These are phyloP conservation scores for Clupea harengus DNA, from an alignment of 2,113 vertebrate species.

Conservation along the genomic window DNA sequence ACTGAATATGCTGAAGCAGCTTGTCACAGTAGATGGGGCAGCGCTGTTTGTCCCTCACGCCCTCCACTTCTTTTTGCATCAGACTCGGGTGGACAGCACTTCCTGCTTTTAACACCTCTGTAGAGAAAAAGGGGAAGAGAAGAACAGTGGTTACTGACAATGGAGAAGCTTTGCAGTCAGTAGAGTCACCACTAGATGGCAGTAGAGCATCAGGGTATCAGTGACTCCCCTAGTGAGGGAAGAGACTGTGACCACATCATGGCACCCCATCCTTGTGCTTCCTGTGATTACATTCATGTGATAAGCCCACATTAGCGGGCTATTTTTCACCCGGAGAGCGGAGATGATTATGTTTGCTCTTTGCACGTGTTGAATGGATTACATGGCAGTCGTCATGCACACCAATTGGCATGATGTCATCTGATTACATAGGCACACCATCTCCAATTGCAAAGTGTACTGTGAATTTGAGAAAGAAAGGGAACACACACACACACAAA, in stretches of 20 bases:
- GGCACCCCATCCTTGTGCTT: neutral
- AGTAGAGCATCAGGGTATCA: neutral
- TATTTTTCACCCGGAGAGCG: too few relatives aligned
- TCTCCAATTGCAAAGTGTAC: too few relatives aligned
- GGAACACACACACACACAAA: too few relatives aligned
- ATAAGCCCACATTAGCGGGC: too few relatives aligned
- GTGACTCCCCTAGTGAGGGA: too few relatives aligned
- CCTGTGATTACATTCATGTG: conserved; percentile 1
- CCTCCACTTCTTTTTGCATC: conserved; percentile 75
- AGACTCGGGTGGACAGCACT: conserved; percentile 72
- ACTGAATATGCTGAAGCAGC: conserved; percentile 71
- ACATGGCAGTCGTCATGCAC: too few relatives aligned
- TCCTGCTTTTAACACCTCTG: conserved; percentile 84
- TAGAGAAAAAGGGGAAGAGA: conserved; percentile 3
- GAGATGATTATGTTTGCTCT: too few relatives aligned
- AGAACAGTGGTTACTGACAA: neutral
- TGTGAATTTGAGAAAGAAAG: too few relatives aligned
- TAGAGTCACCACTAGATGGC: neutral
- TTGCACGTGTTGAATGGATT: too few relatives aligned
- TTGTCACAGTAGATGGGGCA: conserved; percentile 73
- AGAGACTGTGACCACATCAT: too few relatives aligned
- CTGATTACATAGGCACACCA: too few relatives aligned
- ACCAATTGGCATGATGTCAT: too few relatives aligned
- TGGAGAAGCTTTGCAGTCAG: neutral
- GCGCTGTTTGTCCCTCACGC: conserved; percentile 79